Base-by-base conservation (phyloP, 2,113 vertebrate species). In the Argyrosomus japonicus region DNA sequence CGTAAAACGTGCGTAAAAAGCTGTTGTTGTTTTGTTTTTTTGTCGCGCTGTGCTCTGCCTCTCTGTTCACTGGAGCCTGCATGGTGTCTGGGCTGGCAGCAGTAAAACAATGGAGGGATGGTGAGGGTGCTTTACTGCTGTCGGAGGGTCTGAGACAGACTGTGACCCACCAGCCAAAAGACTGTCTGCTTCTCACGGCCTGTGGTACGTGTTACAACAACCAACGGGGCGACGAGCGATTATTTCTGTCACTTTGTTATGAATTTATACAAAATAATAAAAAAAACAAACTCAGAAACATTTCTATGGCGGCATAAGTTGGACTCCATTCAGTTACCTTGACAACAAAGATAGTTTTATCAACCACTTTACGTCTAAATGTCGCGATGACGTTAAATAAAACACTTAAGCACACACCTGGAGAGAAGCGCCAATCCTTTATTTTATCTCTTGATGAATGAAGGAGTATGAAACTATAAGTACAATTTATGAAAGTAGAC, bases 141-240 rank as follows among this genome's bases (percentile, higher is more conserved):
- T 88, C 77, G 77, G 82, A 61, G 58, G 70, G 29, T 78, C 86
- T 82, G 86, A 83, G 88, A 88, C 87, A 82, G 77, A 87, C 48
- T 86, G 86, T 88, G 90, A 92, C 86, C 89, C 75, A 81, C 63
- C 79, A 77, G 82, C 77, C 86, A 69, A 67, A 81, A 82, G 76
- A 87, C 80, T 81, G 88, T 91, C 92, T 90, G 89, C 81, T 94
- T 93, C 92, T 91, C 92, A 91, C 90, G 87, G 81, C 70, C 85
- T 4, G 77, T 2, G 81, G 56, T 60, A 76, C 65, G 68, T 23
- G 54, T 53, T 43, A 74, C 68, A 51, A 27, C 21, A 12, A 57
- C 27, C 1, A 21, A 60, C 54, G 4, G 54, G 58, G 17, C 54
- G 23, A 47, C 53, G 51, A 5, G 68, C n/a, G 4, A 17, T 56